phyloP scores from a whole-genome alignment of 2,113 vertebrate species.

The Xiphophorus couchianus region DNA sequence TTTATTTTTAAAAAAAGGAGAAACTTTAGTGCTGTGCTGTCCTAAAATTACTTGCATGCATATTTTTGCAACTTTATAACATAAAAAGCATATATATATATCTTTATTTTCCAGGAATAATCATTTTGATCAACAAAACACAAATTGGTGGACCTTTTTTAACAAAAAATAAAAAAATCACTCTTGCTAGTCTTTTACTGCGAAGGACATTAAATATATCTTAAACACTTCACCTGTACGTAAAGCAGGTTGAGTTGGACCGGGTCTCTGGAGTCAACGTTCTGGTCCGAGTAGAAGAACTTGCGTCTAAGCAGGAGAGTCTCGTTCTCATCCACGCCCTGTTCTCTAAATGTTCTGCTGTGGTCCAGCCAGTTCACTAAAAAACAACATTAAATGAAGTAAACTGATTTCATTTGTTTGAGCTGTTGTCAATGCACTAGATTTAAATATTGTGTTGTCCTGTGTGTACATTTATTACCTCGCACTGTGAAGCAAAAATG shows the following conservation, averaged over 20 bases:
- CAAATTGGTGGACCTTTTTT: too few relatives aligned
- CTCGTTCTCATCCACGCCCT: constrained; percentile 96
- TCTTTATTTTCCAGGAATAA: too few relatives aligned
- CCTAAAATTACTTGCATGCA: too few relatives aligned
- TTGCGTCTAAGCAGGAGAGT: constrained; percentile 92
- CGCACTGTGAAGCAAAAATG: neutral
- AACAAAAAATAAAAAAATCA: too few relatives aligned
- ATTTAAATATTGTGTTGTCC: neutral
- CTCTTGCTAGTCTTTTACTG: too few relatives aligned
- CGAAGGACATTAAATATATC: too few relatives aligned
- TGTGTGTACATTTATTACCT: neutral
- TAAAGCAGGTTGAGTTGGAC: constrained; percentile 98
- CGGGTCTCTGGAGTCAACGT: constrained; percentile 97
- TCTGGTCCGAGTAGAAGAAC: constrained; percentile 99
- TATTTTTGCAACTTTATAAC: too few relatives aligned
- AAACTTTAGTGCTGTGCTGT: neutral
- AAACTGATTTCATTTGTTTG: neutral
- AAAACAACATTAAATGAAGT: constrained; percentile 8
- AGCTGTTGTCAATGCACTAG: neutral
- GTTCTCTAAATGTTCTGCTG: constrained; percentile 94
- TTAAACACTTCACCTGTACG: constrained; percentile 85
- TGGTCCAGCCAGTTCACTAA: constrained; percentile 98
- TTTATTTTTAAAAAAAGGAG: neutral
- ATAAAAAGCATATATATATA: too few relatives aligned
- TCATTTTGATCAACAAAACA: too few relatives aligned